Conservation (phyloP, 2,113 vertebrate species). For the Felis chaus region DNA sequence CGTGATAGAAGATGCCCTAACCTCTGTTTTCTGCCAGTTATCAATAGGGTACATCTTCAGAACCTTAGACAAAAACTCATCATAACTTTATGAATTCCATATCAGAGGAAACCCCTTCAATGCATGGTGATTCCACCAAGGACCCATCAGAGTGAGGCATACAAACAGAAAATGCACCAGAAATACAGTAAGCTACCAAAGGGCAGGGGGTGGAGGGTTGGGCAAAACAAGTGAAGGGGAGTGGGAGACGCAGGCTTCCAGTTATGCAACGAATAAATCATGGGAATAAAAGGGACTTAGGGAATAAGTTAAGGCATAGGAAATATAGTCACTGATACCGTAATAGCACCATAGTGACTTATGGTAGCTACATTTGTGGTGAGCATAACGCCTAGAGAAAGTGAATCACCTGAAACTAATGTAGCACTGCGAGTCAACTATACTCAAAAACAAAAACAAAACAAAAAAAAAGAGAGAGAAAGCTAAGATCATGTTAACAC, state of each 20-base stretch:
- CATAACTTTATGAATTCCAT: not conserved
- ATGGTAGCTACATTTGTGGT: not conserved
- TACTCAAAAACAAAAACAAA: not conserved
- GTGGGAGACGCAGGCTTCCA: not conserved
- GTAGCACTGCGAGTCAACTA: not conserved
- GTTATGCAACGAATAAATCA: not conserved
- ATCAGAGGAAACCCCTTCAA: not conserved
- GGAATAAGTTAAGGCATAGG: not conserved
- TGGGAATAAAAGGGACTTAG: not conserved
- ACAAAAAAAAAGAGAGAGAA: not conserved
- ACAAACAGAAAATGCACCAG: not conserved
- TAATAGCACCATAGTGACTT: not conserved
- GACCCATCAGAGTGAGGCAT: not conserved
- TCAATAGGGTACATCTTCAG: not conserved
- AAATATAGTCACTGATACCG: not conserved
- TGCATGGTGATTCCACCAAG: not conserved
- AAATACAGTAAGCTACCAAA: not conserved
- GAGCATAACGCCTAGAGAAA: not conserved
- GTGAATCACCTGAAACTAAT: not conserved
- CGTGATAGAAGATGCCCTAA: not conserved
- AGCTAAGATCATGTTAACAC: not conserved
- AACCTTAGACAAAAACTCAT: not conserved
- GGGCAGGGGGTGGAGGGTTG: not conserved
- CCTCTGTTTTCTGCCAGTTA: slow-evolving; percentile 48
- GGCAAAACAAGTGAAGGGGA: not conserved